Percentiles rank a stretch among this genome's conserved stretches.
These are phyloP conservation scores for Sigmodon hispidus DNA, from an alignment of 2,113 vertebrate genomes.

Conservation along the genomic window DNA sequence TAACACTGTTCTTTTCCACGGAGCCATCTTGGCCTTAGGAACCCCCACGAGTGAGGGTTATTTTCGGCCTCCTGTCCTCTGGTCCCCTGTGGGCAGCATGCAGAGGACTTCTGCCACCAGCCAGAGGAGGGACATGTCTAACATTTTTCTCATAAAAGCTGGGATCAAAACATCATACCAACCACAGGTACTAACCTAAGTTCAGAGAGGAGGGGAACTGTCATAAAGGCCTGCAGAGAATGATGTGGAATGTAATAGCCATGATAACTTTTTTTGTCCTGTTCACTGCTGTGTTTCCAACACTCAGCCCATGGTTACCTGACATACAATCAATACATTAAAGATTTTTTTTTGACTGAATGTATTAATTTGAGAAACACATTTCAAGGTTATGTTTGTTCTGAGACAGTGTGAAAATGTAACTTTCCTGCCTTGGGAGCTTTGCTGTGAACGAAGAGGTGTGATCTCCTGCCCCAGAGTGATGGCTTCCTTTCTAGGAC, in stretches of 20 bases:
- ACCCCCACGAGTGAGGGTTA: neutral
- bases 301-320: neutral
- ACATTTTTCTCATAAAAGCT: neutral
- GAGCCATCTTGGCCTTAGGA: neutral
- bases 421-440: neutral
- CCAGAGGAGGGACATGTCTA: neutral
- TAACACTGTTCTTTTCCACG: neutral
- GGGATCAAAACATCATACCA: neutral
- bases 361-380: conserved; percentile 7
- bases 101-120: too few relatives aligned
- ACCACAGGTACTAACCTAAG: neutral
- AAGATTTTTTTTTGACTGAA: conserved; percentile 27
- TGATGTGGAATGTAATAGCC: neutral
- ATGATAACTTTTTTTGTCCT: neutral
- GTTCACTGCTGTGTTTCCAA: conserved; percentile 10
- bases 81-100: neutral
- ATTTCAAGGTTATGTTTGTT: conserved; percentile 25
- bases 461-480: neutral
- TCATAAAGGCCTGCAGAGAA: neutral
- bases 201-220: neutral
- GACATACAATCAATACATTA: neutral
- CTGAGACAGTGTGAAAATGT: conserved; percentile 18
- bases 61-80: neutral
- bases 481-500: neutral
- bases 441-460: neutral